phyloP scores from a whole-genome alignment of 2,888 invertebrate genomes.

The Shargacucullia verbasci region DNA sequence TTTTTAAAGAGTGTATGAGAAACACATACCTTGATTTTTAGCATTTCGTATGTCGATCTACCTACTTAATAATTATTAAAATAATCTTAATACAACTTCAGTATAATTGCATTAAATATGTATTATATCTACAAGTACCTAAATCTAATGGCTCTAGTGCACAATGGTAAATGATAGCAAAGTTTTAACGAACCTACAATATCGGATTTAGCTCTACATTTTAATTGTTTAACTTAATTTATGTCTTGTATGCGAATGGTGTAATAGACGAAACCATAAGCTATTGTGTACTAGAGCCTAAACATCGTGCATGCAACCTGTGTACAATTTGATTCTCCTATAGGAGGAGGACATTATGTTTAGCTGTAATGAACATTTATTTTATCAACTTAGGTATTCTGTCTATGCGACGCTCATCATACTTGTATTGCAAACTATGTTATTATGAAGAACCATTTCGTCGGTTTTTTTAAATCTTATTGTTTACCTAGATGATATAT shows the following conservation, averaged over 20 bases:
- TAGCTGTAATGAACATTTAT: constrained; percentile 29
- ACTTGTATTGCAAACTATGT: constrained; percentile 11
- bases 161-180: constrained; percentile 20
- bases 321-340: constrained; percentile 16
- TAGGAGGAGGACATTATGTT: constrained; percentile 15
- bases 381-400: constrained; percentile 3
- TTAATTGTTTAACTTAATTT: background rate
- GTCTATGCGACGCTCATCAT: constrained; percentile 24
- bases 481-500: background rate
- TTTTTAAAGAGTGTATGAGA: constrained; percentile 26
- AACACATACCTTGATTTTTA: constrained; percentile 28
- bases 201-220: background rate
- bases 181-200: background rate
- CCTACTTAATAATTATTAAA: constrained; percentile 35
- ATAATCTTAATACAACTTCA: constrained; percentile 44
- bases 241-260: constrained; percentile 1
- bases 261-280: background rate
- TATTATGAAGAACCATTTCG: background rate
- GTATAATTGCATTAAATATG: constrained; percentile 21
- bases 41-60: constrained; percentile 31
- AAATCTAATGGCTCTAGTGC: constrained; percentile 44
- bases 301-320: constrained; percentile 18
- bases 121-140: constrained; percentile 33
- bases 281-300: constrained; percentile 45
- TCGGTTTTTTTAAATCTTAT: too few species aligned